These are phyloP conservation scores for Homarus americanus DNA, from an alignment of 1,140 invertebrate genomes.

Conservation along the genomic window DNA sequence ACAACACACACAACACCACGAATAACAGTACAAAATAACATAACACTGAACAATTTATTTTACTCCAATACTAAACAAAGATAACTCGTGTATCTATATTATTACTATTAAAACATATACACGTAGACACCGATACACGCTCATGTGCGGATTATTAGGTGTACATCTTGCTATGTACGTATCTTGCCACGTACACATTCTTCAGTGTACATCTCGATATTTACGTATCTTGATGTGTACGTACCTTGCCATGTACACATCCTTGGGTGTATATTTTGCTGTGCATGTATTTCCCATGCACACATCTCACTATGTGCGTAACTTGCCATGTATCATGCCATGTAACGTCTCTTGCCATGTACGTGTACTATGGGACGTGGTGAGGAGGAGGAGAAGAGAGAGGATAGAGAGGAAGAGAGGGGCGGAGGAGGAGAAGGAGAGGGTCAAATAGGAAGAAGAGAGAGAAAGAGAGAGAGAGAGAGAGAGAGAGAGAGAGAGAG, in stretches of 20 bases:
- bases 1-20: too few species aligned
- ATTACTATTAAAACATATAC: not conserved
- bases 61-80: too few species aligned
- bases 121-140: not conserved
- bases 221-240: not conserved
- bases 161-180: not conserved
- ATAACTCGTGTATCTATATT: too few species aligned
- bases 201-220: not conserved
- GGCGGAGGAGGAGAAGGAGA: too few species aligned
- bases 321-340: not conserved
- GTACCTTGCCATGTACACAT: not conserved
- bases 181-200: not conserved
- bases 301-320: too few species aligned
- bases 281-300: not conserved
- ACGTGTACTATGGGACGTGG: not conserved
- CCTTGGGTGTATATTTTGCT: not conserved
- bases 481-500: not conserved
- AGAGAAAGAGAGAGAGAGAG: conserved; percentile 30
- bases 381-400: not conserved
- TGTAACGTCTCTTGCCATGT: not conserved
- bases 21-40: too few species aligned
- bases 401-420: too few species aligned
- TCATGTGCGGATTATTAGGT: not conserved
- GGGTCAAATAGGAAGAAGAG: too few species aligned
- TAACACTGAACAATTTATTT: too few species aligned